Conservation (phyloP, 1,140 invertebrate genomes). For the Pseudomyrmex pallidus region DNA sequence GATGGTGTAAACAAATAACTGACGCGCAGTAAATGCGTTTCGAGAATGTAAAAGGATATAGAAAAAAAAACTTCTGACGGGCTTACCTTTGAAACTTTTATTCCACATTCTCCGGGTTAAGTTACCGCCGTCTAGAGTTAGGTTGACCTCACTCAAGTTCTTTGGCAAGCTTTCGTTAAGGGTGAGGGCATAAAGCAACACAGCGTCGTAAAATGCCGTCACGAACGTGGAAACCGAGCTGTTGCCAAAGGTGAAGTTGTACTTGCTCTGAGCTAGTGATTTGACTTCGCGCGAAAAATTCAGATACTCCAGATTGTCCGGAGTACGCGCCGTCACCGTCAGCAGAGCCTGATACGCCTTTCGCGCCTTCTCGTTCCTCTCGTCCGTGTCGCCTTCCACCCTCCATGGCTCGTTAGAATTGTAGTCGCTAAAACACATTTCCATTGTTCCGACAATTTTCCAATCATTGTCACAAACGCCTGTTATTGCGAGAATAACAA, state of each 20-base stretch:
- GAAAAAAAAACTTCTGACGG: background rate
- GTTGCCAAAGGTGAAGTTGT: conserved; percentile 92
- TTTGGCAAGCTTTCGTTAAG: conserved; percentile 93
- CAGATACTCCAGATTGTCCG: conserved; percentile 91
- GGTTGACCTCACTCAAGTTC: conserved; percentile 87
- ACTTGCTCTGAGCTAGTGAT: conserved; percentile 90
- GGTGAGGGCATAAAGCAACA: conserved; percentile 96
- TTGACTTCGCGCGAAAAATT: conserved; percentile 94
- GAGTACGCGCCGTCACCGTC: conserved; percentile 94
- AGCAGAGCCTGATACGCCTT: conserved; percentile 96
- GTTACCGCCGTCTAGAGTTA: conserved; percentile 85
- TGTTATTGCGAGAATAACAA: background rate
- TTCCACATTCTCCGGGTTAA: conserved; percentile 96
- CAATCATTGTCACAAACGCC: background rate
- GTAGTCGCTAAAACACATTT: conserved; percentile 79
- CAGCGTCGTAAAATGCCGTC: conserved; percentile 97
- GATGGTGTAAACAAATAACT: background rate
- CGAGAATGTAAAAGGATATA: background rate
- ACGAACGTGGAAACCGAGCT: conserved; percentile 93
- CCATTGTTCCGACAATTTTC: background rate
- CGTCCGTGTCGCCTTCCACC: conserved; percentile 90
- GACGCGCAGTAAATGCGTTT: background rate
- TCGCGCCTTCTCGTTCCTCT: conserved; percentile 93
- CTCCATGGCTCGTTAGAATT: conserved; percentile 91
- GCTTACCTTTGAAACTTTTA: conserved; percentile 92